A percentile compares a stretch with the other conserved stretches of the same genome.
phyloP scores from a whole-genome alignment of 2,113 vertebrate species.

The Cochlearius cochlearius region DNA sequence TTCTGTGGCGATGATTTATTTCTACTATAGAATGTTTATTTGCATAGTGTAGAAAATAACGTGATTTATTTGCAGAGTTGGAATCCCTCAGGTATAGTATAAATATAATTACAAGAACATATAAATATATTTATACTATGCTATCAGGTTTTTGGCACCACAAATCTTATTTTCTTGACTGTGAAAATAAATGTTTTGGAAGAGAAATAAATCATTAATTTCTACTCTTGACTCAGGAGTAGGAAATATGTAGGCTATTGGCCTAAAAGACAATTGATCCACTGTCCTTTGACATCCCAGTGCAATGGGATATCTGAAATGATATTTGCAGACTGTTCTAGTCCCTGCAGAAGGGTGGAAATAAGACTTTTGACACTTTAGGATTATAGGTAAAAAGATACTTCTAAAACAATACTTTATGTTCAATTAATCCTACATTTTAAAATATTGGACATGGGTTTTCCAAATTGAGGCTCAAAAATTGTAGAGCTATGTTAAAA shows the following conservation, averaged over 20 bases:
- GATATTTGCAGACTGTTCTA: conserved; percentile 27
- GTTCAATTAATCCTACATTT: not conserved
- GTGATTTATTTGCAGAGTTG: conserved; percentile 52
- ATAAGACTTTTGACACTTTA: not conserved
- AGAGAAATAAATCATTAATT: conserved; percentile 62
- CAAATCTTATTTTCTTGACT: conserved; percentile 60
- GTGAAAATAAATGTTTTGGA: conserved; percentile 57
- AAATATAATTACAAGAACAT: conserved; percentile 58
- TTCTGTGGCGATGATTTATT: not conserved
- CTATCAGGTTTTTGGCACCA: not conserved
- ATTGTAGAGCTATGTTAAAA: not conserved
- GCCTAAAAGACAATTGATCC: not conserved
- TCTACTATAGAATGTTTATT: conserved; percentile 13
- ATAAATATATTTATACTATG: conserved; percentile 46
- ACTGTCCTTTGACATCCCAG: not conserved
- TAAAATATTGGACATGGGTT: not conserved
- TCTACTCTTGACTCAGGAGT: conserved; percentile 14
- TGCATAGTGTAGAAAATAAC: conserved; percentile 23
- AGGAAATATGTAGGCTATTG: not conserved
- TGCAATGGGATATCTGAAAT: conserved; percentile 6
- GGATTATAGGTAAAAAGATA: not conserved
- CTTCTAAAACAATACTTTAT: not conserved
- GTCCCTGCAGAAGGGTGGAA: not conserved
- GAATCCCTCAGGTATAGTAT: conserved; percentile 39
- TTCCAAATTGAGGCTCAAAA: not conserved